Base-by-base conservation (phyloP, 53 echinoderm and acorn worm genomes). In the Antedon mediterranea region DNA sequence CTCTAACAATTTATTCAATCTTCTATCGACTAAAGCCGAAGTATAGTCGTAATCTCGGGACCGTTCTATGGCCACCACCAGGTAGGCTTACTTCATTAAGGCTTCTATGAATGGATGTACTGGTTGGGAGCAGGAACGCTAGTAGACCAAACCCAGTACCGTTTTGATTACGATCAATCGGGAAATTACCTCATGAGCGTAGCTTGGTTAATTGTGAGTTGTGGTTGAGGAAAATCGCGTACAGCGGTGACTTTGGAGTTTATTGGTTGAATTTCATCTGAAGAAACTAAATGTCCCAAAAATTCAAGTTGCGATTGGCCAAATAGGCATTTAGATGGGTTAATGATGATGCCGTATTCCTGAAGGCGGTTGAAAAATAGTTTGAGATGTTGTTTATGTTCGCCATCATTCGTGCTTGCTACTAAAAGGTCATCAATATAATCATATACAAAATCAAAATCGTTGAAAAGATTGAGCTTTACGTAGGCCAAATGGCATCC, bases 401-500 rank as follows among this genome's bases (percentile, higher is more conserved):
- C 34, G 0, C 71, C 57, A 0, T 30, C 4, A 4, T 43, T 44
- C 26, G 27, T 43, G 43, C 89, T 89, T 0, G 80, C 80, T 9
- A 89, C 72, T 4, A 89, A 77, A 0, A 85, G 4, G 72, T 84
- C 84, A 43, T 85, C 82, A 0, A 88, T 85, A 43, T 88, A 85
- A 0, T 57, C 32, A 31, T 85, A 88, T 6, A 78, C 79, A 72
- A 81, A 85, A 29, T 74, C 75, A 0, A 89, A 86, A 86, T 29
- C 82, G 5, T 33, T 87, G 88, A 72, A 84, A 84, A 15, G 76
- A 80, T 71, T 87, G 83, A 23, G 84, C 76, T 34, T 82, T 84
- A 28, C 78, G 43, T 4, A 87, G 83, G 7, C 84, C 81, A 78
- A 88, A 88, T 8, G 85, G n/a, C n/a, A 88, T 88, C 88, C 88